These are phyloP conservation scores for Ammodytes dubius DNA, from an alignment of 2,113 vertebrate genomes.

Conservation along the genomic window DNA sequence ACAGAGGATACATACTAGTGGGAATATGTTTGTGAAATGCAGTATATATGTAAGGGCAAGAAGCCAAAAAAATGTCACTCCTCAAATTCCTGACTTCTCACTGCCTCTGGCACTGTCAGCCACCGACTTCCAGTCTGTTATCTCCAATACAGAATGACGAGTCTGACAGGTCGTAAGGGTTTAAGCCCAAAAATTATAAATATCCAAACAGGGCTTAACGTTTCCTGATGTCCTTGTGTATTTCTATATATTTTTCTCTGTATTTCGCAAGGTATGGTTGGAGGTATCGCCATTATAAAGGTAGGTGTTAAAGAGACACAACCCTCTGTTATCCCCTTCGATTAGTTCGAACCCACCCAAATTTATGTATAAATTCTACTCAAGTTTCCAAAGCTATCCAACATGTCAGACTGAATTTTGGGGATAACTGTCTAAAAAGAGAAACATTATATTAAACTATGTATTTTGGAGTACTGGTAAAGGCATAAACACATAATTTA, in stretches of 20 bases:
- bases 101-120: conserved; percentile 9
- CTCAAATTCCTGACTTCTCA: conserved; percentile 19
- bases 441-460: background rate
- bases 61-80: background rate
- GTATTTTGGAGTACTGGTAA: background rate
- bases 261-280: no score
- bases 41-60: background rate
- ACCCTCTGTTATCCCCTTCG: no score
- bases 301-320: background rate
- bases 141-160: background rate
- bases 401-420: background rate
- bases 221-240: background rate
- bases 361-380: background rate
- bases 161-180: conserved; percentile 3
- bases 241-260: background rate
- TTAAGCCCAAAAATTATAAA: conserved; percentile 10
- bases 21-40: background rate
- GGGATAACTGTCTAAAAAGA: background rate
- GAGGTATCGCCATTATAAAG: background rate
- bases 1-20: background rate
- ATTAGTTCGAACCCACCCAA: background rate
- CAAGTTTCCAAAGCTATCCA: background rate
- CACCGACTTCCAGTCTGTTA: conserved; percentile 33
- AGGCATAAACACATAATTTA: background rate
- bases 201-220: background rate